These are phyloP conservation scores for Lasioglossum malachurum DNA, from an alignment of 2,888 invertebrate species.

Conservation along the genomic window DNA sequence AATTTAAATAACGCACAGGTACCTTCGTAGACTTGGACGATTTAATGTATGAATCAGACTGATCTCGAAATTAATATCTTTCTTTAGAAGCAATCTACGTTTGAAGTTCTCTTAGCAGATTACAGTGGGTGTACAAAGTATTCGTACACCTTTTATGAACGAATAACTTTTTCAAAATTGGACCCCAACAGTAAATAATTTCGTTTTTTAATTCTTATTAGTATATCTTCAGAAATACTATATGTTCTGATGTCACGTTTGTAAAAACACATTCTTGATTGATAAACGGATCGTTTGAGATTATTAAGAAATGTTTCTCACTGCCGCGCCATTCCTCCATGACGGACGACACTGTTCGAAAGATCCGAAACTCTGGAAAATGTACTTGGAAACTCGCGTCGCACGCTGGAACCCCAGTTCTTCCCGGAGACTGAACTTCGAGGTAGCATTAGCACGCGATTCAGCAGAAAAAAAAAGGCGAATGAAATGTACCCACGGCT, in stretches of 20 bases:
- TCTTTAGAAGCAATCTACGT: not conserved
- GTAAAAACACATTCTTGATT: not conserved
- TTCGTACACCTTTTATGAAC: too few relatives aligned
- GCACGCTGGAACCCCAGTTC: conserved; percentile 20
- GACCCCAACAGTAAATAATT: too few relatives aligned
- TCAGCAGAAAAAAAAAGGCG: not conserved
- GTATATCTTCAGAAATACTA: too few relatives aligned
- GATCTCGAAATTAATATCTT: not conserved
- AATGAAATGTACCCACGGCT: conserved; percentile 14
- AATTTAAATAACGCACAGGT: not conserved
- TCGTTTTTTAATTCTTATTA: too few relatives aligned
- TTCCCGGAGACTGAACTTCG: conserved; percentile 5
- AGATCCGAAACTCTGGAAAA: conserved; percentile 19
- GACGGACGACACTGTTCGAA: conserved; percentile 1
- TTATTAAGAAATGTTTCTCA: not conserved
- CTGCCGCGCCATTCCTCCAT: not conserved
- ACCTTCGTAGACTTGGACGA: not conserved
- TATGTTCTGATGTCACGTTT: not conserved
- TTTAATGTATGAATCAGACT: not conserved
- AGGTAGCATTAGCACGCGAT: conserved; percentile 37
- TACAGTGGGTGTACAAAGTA: too few relatives aligned
- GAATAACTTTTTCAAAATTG: too few relatives aligned
- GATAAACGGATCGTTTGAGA: not conserved
- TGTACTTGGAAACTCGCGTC: conserved; percentile 21
- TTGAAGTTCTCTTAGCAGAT: not conserved